Percentiles rank a stretch among this genome's conserved stretches.
These are phyloP conservation scores for Engystomops pustulosus DNA, from an alignment of 2,113 vertebrate genomes.

Conservation along the genomic window DNA sequence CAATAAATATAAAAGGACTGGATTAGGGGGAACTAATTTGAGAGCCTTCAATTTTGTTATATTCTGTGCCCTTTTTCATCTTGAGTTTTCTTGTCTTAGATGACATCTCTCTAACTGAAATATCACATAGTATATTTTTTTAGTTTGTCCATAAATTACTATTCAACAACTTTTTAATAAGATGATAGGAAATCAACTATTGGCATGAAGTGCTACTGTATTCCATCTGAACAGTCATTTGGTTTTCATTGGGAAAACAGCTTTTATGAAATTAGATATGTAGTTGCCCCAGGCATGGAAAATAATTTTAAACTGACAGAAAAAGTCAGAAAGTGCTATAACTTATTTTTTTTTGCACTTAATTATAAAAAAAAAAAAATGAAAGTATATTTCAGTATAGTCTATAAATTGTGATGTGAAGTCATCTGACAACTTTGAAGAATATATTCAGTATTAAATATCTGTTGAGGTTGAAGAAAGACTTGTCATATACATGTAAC, in stretches of 20 bases:
- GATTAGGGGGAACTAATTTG: too few species aligned
- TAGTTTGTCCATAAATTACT: not conserved
- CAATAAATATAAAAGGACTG: too few species aligned
- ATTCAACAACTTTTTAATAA: not conserved
- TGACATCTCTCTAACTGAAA: not conserved
- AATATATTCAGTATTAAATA: not conserved
- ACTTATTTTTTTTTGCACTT: not conserved
- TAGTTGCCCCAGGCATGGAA: not conserved
- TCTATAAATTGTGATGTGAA: not conserved
- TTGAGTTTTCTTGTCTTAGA: too few species aligned
- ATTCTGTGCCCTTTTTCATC: too few species aligned
- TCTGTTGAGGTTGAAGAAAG: not conserved
- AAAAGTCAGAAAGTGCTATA: not conserved
- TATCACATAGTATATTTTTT: not conserved
- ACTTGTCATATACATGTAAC: not conserved
- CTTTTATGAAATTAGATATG: constrained; percentile 5
- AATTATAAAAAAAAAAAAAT: constrained; percentile 9
- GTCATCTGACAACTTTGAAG: not conserved
- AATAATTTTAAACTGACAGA: not conserved
- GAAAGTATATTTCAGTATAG: not conserved
- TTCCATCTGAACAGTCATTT: not conserved
- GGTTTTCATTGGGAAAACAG: not conserved
- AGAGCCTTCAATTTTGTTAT: too few species aligned
- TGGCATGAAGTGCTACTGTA: not conserved
- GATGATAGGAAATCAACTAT: not conserved